phyloP scores from a whole-genome alignment of 2,888 invertebrate genomes.

The Pseudolycoriella hygida region DNA sequence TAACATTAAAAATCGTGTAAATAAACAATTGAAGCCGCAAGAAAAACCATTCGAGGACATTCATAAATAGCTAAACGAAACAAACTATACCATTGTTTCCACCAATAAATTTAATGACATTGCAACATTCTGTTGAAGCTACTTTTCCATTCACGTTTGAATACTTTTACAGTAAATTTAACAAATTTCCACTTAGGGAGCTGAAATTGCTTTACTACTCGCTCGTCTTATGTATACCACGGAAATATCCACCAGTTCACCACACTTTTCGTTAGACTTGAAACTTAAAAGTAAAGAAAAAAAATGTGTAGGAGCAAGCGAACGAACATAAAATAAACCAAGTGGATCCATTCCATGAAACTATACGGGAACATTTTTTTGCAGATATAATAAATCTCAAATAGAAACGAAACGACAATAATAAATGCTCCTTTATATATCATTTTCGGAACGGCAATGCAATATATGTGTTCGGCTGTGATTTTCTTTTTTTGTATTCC shows the following conservation, averaged over 20 bases:
- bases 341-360: no score
- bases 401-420: slow-evolving; percentile 7
- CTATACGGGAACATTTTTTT: neutral
- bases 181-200: slow-evolving; percentile 3
- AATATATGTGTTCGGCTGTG: no score
- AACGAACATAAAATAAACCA: neutral
- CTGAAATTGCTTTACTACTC: slow-evolving; percentile 1
- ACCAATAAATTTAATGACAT: neutral
- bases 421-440: slow-evolving; percentile 4
- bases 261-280: neutral
- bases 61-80: no score
- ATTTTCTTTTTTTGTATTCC: no score
- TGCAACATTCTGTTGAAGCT: slow-evolving; percentile 1
- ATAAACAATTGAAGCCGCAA: no score
- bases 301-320: neutral
- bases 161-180: slow-evolving; percentile 7
- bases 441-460: no score
- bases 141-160: slow-evolving; percentile 7
- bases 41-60: no score
- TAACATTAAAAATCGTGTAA: no score
- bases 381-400: slow-evolving; percentile 7
- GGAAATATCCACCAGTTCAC: neutral
- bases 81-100: no score
- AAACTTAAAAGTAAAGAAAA: neutral
- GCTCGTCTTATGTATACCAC: no score